Evolutionary conservation across 2,797 vertebrate genomes (phyloP).

Genomic region (Aldrovandia affinis): DNA sequence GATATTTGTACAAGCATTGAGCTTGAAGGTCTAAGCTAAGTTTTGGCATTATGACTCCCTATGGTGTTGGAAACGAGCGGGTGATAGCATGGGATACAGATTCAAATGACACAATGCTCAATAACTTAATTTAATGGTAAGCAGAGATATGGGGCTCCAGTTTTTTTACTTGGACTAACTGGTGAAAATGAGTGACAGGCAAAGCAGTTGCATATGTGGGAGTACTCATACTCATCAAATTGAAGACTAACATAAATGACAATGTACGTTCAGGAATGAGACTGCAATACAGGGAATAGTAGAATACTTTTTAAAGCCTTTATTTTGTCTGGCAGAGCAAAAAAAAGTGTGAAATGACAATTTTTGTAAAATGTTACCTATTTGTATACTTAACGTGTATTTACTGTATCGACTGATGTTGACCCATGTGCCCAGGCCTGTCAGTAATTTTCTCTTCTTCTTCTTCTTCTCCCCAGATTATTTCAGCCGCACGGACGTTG

Average conservation of each 20-base stretch:
- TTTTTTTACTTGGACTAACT: not conserved
- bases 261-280: no score
- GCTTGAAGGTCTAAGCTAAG: not conserved
- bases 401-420: no score
- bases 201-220: no score
- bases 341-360: not conserved
- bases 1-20: not conserved
- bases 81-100: not conserved
- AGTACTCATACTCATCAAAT: no score
- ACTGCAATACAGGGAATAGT: not conserved
- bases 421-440: no score
- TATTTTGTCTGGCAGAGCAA: not conserved
- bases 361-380: not conserved
- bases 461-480: conserved; percentile 78
- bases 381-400: not conserved
- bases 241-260: no score
- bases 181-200: no score
- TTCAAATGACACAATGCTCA: not conserved
- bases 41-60: not conserved
- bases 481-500: conserved; percentile 94
- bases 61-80: not conserved
- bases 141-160: not conserved
- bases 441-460: not conserved
- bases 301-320: not conserved
- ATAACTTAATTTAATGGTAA: not conserved